Evolutionary conservation across 2,797 vertebrate species (phyloP).

Genomic region (Neomorphus geoffroyi): DNA sequence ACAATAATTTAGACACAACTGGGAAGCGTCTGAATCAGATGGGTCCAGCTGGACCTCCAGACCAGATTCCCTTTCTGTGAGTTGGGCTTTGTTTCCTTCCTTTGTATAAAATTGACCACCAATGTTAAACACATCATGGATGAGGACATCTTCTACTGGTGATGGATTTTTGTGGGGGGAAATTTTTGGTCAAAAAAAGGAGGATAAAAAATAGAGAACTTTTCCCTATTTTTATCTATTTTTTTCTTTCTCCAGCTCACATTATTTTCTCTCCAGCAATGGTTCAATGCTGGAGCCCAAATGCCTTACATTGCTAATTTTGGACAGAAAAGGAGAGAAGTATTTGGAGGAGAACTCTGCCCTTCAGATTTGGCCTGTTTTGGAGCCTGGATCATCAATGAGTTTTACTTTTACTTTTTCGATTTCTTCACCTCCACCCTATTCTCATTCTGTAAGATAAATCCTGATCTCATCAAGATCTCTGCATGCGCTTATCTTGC

Average conservation of each 20-base stretch:
- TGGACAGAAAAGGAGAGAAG: too few relatives aligned
- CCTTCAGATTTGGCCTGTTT: not conserved
- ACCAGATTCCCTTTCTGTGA: not conserved
- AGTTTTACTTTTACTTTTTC: conserved; percentile 1
- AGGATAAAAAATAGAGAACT: rapidly evolving
- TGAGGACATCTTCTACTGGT: not conserved
- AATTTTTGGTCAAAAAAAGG: not conserved
- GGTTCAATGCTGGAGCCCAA: not conserved
- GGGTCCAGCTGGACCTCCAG: not conserved
- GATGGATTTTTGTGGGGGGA: too few relatives aligned
- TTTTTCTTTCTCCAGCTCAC: rapidly evolving
- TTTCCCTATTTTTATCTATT: rapidly evolving
- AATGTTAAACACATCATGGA: not conserved
- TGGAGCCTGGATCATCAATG: not conserved
- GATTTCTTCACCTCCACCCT: not conserved
- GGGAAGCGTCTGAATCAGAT: not conserved
- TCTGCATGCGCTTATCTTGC: not conserved
- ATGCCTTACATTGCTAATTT: not conserved
- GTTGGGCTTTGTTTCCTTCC: rapidly evolving
- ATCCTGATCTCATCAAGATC: conserved; percentile 16
- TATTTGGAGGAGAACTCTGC: not conserved
- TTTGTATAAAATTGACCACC: not conserved
- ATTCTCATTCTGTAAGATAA: not conserved
- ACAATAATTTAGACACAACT: not conserved
- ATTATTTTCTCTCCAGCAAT: not conserved